Percentiles rank a stretch among this genome's conserved stretches.
These are phyloP conservation scores for Xiphorhynchus elegans DNA, from an alignment of 2,113 vertebrate species.

Conservation along the genomic window DNA sequence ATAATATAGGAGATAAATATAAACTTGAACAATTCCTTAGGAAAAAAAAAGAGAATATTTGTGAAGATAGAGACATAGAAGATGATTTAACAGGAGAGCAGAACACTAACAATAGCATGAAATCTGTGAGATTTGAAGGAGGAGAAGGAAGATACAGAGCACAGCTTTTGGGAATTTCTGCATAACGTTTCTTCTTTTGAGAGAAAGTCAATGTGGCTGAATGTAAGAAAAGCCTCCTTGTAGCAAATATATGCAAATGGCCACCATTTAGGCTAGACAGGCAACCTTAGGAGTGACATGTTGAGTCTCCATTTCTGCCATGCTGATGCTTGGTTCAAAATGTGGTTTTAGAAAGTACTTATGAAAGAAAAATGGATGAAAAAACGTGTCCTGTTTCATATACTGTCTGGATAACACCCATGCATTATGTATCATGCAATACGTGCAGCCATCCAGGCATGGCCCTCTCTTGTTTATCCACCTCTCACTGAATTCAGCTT, in stretches of 20 bases:
- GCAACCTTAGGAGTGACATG: neutral
- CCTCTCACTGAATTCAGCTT: neutral
- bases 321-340: neutral
- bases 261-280: neutral
- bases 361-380: neutral
- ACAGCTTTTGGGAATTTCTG: neutral
- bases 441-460: neutral
- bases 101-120: neutral
- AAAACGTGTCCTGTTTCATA: neutral
- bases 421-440: neutral
- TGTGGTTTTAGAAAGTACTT: neutral
- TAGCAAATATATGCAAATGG: neutral
- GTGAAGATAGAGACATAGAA: neutral
- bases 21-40: neutral
- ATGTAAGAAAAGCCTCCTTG: neutral
- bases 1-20: neutral
- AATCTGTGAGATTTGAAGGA: neutral
- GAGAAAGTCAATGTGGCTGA: neutral
- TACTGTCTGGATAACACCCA: neutral
- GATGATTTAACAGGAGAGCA: neutral
- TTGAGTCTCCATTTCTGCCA: neutral
- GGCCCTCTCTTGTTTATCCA: neutral
- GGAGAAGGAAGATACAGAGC: neutral
- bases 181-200: neutral
- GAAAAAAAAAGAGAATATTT: neutral